Evolutionary conservation across 1,140 invertebrate species (phyloP).

Genomic region (Sminthurides bifidus): DNA sequence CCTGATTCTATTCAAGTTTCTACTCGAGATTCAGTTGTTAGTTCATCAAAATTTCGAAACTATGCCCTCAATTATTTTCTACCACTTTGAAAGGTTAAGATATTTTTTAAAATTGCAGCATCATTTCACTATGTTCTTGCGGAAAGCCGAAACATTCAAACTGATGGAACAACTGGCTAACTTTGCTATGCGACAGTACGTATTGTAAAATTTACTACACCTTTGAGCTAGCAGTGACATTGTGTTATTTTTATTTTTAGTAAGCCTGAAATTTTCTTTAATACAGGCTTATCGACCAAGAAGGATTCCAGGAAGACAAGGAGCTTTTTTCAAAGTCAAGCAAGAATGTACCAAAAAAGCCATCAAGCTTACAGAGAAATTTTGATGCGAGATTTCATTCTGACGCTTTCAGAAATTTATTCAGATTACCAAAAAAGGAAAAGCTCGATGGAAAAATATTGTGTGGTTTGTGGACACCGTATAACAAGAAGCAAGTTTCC

Average conservation of each 20-base stretch:
- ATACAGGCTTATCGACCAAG: slow-evolving; percentile 67
- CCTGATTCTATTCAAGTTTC: slow-evolving; percentile 74
- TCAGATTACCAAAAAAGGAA: slow-evolving; percentile 72
- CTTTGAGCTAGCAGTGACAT: slow-evolving; percentile 36
- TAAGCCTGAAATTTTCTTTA: slow-evolving; percentile 14
- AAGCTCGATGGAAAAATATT: slow-evolving; percentile 72
- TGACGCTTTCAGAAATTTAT: slow-evolving; percentile 63
- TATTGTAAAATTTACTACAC: slow-evolving; percentile 29
- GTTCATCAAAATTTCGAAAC: background rate
- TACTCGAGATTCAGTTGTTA: slow-evolving; percentile 62
- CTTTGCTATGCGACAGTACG: slow-evolving; percentile 86
- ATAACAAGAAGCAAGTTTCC: slow-evolving; percentile 76
- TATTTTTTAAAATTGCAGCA: slow-evolving; percentile 44
- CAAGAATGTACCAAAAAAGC: slow-evolving; percentile 73
- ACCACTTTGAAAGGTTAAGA: background rate
- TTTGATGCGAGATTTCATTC: slow-evolving; percentile 87
- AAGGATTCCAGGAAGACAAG: slow-evolving; percentile 71
- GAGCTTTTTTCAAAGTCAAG: slow-evolving; percentile 66
- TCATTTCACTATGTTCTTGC: slow-evolving; percentile 81
- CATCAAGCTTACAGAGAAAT: slow-evolving; percentile 82
- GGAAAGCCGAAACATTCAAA: slow-evolving; percentile 74
- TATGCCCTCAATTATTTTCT: background rate
- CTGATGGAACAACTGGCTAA: slow-evolving; percentile 92
- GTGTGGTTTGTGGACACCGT: slow-evolving; percentile 87
- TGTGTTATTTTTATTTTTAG: background rate